These are phyloP conservation scores for Diplogasteroides magnus DNA, from an alignment of 1,140 invertebrate species.

Conservation along the genomic window DNA sequence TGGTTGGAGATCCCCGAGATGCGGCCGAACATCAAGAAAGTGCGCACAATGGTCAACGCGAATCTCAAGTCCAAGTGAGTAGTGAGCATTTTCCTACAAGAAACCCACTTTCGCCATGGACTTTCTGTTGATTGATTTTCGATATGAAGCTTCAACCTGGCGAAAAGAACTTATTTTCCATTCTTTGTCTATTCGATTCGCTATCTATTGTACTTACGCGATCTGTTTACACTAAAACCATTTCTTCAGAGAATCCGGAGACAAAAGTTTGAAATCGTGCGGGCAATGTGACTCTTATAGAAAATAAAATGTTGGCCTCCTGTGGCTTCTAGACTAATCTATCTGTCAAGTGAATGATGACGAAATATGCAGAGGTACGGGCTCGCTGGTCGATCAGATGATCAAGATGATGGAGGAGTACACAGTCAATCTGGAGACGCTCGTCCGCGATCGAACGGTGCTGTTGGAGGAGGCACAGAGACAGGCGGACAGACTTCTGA, in stretches of 20 bases:
- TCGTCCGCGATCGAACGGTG: constrained; percentile 48
- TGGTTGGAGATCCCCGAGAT: constrained; percentile 54
- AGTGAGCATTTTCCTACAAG: constrained; percentile 1
- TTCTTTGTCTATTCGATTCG: too few species aligned
- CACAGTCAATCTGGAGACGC: constrained; percentile 51
- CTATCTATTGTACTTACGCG: too few species aligned
- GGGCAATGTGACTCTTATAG: too few species aligned
- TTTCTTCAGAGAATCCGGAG: too few species aligned
- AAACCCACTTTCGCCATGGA: constrained; percentile 24
- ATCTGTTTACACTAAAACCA: too few species aligned
- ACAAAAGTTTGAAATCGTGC: too few species aligned
- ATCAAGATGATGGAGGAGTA: too few species aligned
- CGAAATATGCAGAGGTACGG: too few species aligned
- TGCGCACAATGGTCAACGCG: constrained; percentile 49
- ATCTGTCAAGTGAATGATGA: constrained; percentile 53
- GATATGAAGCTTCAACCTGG: too few species aligned
- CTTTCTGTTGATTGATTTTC: constrained; percentile 46
- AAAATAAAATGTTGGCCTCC: constrained; percentile 56
- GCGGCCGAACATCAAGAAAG: constrained; percentile 48
- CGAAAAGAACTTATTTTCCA: too few species aligned
- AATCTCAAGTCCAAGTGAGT: constrained; percentile 51
- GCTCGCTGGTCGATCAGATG: too few species aligned
- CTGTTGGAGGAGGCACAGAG: constrained; percentile 54
- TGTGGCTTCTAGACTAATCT: too few species aligned
- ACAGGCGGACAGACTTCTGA: constrained; percentile 50